These are phyloP conservation scores for Ruditapes philippinarum DNA, from an alignment of 1,140 invertebrate species.

Conservation along the genomic window DNA sequence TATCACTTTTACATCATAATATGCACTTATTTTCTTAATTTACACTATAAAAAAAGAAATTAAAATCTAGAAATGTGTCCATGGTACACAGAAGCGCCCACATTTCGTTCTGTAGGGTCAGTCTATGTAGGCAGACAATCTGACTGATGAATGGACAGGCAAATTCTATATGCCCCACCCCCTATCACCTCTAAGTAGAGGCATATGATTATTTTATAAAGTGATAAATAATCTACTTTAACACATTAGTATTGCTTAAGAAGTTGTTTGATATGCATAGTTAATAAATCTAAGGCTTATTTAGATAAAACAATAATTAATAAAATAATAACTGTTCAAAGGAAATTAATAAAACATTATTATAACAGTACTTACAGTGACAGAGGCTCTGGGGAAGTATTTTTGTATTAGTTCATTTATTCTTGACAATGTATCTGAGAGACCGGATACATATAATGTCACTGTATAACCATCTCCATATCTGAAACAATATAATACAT, in stretches of 20 bases:
- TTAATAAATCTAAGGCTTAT: no score
- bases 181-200: no score
- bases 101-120: no score
- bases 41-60: background rate
- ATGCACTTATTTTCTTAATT: background rate
- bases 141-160: no score
- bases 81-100: background rate
- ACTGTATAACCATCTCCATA: constrained; percentile 93
- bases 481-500: constrained; percentile 88
- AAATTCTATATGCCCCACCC: no score
- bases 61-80: background rate
- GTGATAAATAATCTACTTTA: no score
- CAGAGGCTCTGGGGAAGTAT: constrained; percentile 83
- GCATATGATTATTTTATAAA: no score
- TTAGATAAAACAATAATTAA: no score
- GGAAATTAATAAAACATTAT: background rate
- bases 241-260: no score
- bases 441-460: constrained; percentile 86
- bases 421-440: constrained; percentile 59
- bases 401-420: constrained; percentile 75
- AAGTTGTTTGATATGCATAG: no score
- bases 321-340: no score
- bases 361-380: constrained; percentile 86
- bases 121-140: no score
- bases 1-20: background rate